Conservation (phyloP, 37 sponge, comb jelly and placozoan genomes). For the Cladorhizidae sp. region DNA sequence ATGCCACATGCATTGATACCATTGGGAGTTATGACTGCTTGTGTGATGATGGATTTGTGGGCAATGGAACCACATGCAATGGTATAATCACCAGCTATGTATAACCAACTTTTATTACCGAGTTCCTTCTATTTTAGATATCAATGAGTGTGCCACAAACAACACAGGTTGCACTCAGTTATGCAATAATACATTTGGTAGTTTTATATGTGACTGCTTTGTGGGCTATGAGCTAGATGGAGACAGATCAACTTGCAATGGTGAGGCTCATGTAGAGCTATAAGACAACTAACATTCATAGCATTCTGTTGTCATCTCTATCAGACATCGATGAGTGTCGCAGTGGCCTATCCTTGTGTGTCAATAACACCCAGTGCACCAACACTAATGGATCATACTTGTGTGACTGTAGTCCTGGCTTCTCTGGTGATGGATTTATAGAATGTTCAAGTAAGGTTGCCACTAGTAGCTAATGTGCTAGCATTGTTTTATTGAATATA, state of each 20-base stretch:
- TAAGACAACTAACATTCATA: not conserved
- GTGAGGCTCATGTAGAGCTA: not conserved
- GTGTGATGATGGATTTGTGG: constrained; percentile 17
- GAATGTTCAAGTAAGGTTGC: constrained; percentile 24
- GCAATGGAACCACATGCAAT: constrained; percentile 3
- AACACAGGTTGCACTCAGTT: constrained; percentile 31
- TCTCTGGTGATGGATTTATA: constrained; percentile 13
- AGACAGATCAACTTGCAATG: not conserved
- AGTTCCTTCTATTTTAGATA: not conserved
- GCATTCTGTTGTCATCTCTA: not conserved
- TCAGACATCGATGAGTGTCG: constrained; percentile 42
- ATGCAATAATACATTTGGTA: constrained; percentile 44
- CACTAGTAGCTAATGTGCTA: not conserved
- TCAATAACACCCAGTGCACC: constrained; percentile 15
- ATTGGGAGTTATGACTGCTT: constrained; percentile 35
- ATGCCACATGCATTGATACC: constrained; percentile 34
- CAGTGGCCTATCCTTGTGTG: not conserved
- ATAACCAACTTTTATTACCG: not conserved
- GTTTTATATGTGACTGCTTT: constrained; percentile 45
- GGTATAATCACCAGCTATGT: not conserved
- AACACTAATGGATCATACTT: constrained; percentile 52
- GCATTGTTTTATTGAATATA: not conserved
- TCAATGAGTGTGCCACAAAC: constrained; percentile 25
- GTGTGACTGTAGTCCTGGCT: constrained; percentile 54
- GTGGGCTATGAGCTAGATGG: constrained; percentile 13